Evolutionary conservation across 2,797 vertebrate genomes (phyloP), one percentile per base, ranked within the genome.

Genomic region (Erithacus rubecula): DNA sequence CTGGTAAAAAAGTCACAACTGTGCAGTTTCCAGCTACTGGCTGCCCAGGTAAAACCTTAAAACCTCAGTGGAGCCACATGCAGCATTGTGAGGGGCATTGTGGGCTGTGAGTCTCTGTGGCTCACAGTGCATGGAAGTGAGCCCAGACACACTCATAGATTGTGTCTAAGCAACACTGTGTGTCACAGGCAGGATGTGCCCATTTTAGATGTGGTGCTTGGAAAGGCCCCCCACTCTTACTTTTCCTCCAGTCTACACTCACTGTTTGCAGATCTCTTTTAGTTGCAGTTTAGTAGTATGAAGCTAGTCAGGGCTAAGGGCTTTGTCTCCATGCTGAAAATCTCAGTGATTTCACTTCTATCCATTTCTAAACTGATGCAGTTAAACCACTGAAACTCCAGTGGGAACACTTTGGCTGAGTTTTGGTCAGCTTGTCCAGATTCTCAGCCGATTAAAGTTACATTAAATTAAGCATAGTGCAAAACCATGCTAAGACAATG

Each of bases 171-270:
- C 39, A 80, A 59, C 29, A 43, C 29, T 36, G 32, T 9, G 55
- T 4, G 2, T 49, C 0, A 0, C 39, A 82, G 68, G 69, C 46
- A 90, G 49, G 24, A 87, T 4, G 8, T 1, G 0, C 16, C 17
- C 19, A 11, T 68, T 83, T 71, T 30, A 36, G 0, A 0, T 1
- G 5, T 12, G 30, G 29, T 0, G 0, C 43, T 87, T 80, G 30
- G 43, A 89, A 77, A 78, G 16, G 49, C 46, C 26, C 26, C 29
- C 7, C 1, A 1, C 36, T 65, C 67, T 43, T 49, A 44, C 26
- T 68, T 67, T 62, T 77, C 39, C 27, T 87, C 26, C 39, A 44
- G 56, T 56, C 52, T 69, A 27, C 18, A 5, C 11, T 71, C 21
- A 15, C 32, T 64, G 53, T 64, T 85, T 80, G 49, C 36, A 89